Evolutionary conservation across 2,888 invertebrate genomes (phyloP).

Genomic region (Standfussiana lucernea): DNA sequence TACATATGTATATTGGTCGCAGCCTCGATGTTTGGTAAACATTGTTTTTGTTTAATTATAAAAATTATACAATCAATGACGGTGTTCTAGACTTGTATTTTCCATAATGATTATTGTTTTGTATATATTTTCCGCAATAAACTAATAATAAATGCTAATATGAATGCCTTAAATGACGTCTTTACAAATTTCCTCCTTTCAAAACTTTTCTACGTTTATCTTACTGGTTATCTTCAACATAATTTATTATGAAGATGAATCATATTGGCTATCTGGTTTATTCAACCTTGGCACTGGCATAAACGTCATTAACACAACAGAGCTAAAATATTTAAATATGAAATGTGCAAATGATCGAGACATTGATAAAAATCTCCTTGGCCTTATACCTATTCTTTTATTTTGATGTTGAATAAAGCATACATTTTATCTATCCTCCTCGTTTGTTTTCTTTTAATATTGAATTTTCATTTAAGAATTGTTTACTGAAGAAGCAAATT

Average conservation of each 20-base stretch:
- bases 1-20: neutral
- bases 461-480: no score
- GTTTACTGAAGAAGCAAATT: neutral
- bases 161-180: neutral
- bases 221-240: neutral
- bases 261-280: neutral
- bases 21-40: neutral
- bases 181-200: neutral
- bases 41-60: neutral
- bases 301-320: neutral
- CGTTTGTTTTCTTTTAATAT: neutral
- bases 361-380: neutral
- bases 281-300: constrained; percentile 24
- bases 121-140: constrained; percentile 2
- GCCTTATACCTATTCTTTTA: neutral
- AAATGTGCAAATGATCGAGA: constrained; percentile 2
- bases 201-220: neutral
- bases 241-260: neutral
- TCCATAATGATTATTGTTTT: neutral
- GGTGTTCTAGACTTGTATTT: neutral
- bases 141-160: constrained; percentile 1
- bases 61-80: neutral
- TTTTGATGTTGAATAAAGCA: neutral
- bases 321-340: neutral
- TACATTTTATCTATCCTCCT: neutral